phyloP scores from a whole-genome alignment of 1,140 invertebrate genomes.

The Drosophila orena region DNA sequence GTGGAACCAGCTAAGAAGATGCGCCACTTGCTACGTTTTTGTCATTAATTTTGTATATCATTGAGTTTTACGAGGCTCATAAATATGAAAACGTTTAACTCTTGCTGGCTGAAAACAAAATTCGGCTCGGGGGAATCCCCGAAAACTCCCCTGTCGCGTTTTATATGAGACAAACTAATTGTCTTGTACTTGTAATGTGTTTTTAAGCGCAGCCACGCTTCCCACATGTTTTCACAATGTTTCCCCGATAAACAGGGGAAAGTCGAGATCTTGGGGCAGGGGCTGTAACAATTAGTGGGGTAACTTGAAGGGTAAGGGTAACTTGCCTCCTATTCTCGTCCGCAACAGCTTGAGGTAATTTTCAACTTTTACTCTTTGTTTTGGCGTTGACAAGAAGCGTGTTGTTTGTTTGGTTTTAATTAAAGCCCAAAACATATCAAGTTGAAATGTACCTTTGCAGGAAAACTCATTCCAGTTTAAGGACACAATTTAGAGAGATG shows the following conservation, averaged over 20 bases:
- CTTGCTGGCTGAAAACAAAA: slow-evolving; percentile 45
- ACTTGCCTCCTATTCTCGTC: slow-evolving; percentile 24
- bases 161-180: slow-evolving; percentile 82
- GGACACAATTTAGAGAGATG: background rate
- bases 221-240: slow-evolving; percentile 80
- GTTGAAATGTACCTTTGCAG: slow-evolving; percentile 8
- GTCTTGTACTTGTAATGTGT: slow-evolving; percentile 79
- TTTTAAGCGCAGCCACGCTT: slow-evolving; percentile 76
- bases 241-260: slow-evolving; percentile 64
- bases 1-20: slow-evolving; percentile 49
- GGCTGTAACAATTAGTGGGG: slow-evolving; percentile 28
- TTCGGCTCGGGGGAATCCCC: background rate
- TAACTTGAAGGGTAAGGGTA: slow-evolving; percentile 24
- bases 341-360: slow-evolving; percentile 83
- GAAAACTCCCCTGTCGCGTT: background rate
- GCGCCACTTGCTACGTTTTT: slow-evolving; percentile 71
- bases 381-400: slow-evolving; percentile 73
- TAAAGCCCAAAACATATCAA: slow-evolving; percentile 70
- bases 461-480: background rate
- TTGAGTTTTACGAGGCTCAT: slow-evolving; percentile 84
- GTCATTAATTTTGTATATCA: slow-evolving; percentile 84
- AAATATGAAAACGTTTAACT: slow-evolving; percentile 84
- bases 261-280: slow-evolving; percentile 3
- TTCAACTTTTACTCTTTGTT: slow-evolving; percentile 63
- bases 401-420: slow-evolving; percentile 79